These are phyloP conservation scores for Hydra vulgaris DNA, from an alignment of 30 jellyfish, hydroid and myxozoan species.

Conservation along the genomic window DNA sequence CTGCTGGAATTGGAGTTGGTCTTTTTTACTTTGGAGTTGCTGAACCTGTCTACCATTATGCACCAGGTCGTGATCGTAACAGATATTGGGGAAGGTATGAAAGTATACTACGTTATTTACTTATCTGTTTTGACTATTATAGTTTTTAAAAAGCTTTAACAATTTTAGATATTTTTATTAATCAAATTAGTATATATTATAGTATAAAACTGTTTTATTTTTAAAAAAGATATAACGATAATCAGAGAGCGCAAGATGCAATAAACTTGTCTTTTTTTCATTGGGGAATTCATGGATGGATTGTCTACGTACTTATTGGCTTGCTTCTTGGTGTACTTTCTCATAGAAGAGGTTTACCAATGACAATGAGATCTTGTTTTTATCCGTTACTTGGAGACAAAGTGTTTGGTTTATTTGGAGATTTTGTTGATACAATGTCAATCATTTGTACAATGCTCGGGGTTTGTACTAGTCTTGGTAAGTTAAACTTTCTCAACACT, in stretches of 20 bases:
- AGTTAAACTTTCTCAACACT: neutral
- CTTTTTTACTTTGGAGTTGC: conserved; percentile 90
- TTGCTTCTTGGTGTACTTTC: conserved; percentile 60
- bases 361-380: conserved; percentile 84
- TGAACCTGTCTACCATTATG: conserved; percentile 64
- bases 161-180: too few species aligned
- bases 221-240: conserved; percentile 55
- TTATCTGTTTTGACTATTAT: neutral
- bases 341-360: conserved; percentile 66
- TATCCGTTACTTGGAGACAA: conserved; percentile 87
- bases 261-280: conserved; percentile 71
- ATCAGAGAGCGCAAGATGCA: conserved; percentile 95
- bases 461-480: conserved; percentile 88
- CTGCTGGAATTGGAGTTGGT: conserved; percentile 93
- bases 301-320: conserved; percentile 72
- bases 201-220: neutral
- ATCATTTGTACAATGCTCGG: conserved; percentile 86
- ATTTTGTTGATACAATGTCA: conserved; percentile 63
- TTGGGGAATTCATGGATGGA: conserved; percentile 95
- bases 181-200: too few species aligned
- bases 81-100: conserved; percentile 72
- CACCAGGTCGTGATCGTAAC: conserved; percentile 49
- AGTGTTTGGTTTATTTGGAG: conserved; percentile 75
- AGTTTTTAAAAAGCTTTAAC: too few species aligned
- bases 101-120: neutral